These are phyloP conservation scores for Chionomys nivalis DNA, from an alignment of 2,113 vertebrate genomes.

Conservation along the genomic window DNA sequence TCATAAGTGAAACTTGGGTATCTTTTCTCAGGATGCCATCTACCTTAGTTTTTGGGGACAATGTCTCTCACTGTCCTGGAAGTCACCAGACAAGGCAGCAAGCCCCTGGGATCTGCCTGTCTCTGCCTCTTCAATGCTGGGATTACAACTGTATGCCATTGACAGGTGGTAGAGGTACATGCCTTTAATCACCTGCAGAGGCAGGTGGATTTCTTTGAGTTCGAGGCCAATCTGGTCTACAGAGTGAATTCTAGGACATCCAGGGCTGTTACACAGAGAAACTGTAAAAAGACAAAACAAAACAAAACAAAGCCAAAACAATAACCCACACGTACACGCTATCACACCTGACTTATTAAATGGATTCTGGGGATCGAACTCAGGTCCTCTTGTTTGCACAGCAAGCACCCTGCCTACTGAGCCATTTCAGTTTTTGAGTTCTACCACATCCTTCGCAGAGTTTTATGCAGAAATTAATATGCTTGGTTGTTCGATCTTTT, in stretches of 20 bases:
- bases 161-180: too few relatives aligned
- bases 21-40: not conserved
- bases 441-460: not conserved
- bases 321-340: not conserved
- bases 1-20: not conserved
- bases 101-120: not conserved
- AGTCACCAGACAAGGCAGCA: not conserved
- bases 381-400: not conserved
- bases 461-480: not conserved
- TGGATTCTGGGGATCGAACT: not conserved
- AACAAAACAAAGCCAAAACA: not conserved
- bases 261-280: not conserved
- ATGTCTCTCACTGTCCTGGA: not conserved
- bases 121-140: not conserved
- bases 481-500: slow-evolving; percentile 5
- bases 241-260: not conserved
- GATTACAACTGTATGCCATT: not conserved
- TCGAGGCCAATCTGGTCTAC: not conserved
- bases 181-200: not conserved
- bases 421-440: not conserved
- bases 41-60: not conserved
- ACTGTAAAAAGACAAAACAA: not conserved
- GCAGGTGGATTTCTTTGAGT: not conserved
- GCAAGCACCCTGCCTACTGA: not conserved
- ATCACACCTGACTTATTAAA: not conserved